Base-by-base conservation (phyloP, 2,888 invertebrate species). In the Euzophera pinguis region DNA sequence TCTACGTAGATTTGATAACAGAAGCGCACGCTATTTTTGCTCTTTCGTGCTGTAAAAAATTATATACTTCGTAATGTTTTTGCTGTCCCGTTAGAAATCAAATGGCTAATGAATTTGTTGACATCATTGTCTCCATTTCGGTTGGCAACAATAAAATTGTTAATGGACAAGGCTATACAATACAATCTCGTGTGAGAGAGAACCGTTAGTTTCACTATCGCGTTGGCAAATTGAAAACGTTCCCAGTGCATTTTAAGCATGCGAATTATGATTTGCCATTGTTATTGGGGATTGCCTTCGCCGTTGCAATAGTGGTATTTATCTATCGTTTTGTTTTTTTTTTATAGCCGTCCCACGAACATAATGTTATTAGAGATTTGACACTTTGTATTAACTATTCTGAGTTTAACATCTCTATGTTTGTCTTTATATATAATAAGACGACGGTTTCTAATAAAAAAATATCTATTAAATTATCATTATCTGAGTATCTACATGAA, bases 221-320 rank as follows among this genome's bases (percentile, higher is more conserved):
- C 48, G 50, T 52, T 38, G 39, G 42, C 35, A 45, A 60, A 62
- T 59, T 52, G 56, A 65, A 57, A 53, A 55, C 57, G 60, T 61
- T 63, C 62, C 55, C 55, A 58, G 53, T 50, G 58, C 57, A 55
- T 58, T 64, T 58, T 56, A 61, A 63, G 62, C 55, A 62, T 61
- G 55, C 50, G 56, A 57, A 59, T 52, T 57, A 53, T 48, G 48
- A 39, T 39, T 41, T 48, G 38, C 49, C 53, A 54, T 57, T 56
- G 52, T 59, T 53, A 48, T 41, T 47, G 22, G 27, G 38, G 14
- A 45, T 13, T 51, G 42, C 38, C 39, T 32, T 50, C 29, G 29
- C 14, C 29, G 16, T 39, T 39, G 39, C 17, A 32, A 29, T 22
- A 32, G 3, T 13, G 22, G 10, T 39, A 45, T 55, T 55, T 53